Base-by-base conservation (phyloP, 2,113 vertebrate species). In the Bothrops jararaca region DNA sequence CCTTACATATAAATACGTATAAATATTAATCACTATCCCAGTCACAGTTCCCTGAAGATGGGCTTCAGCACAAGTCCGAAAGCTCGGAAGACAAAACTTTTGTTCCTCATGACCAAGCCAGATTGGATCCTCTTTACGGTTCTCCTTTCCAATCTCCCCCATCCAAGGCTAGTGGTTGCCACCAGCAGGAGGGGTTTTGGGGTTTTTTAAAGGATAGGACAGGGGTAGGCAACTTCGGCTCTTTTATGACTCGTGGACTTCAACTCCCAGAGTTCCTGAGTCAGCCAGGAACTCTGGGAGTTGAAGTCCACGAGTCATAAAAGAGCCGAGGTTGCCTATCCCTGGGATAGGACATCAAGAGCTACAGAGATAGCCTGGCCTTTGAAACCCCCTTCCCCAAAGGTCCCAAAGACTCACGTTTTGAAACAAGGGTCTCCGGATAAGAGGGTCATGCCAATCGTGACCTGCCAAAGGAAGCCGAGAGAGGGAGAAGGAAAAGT, bases 361-460 rank as follows among this genome's bases (percentile, higher is more conserved):
- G 69, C n/a, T 39, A 80, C 15, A 6, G 69, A 39, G 69, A 80
- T 80, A 20, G 8, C n/a, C 1, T 20, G n/a, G 69, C 15, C 15
- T 74, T 74, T 18, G 15, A 74, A 74, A 18, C 15, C 5, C 6
- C 69, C 15, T 10, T 7, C 7, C 85, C 0, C 0, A n/a, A n/a
- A n/a, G n/a, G n/a, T n/a, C n/a, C n/a, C n/a, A n/a, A 89, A 74
- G 92, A 98, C 99, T 99, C 96, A 99, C 99, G 98, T 99, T 98
- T 99, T 99, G 95, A 99, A 99, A 97, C 99, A 99, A 6, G 99
- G 99, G 94, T 99, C 99, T 94, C 99, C 99, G 0, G 99, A 99
- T 1, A 99, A 98, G 52, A 99, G 98, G 52, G 98, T 99, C 99
- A 99, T 99, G 91, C 98, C 99, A 0, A 99, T 99, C 1, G 98